Percentiles rank a stretch among this genome's conserved stretches.
phyloP scores from a whole-genome alignment of 2,888 invertebrate species.

The Nomada ferruginata region DNA sequence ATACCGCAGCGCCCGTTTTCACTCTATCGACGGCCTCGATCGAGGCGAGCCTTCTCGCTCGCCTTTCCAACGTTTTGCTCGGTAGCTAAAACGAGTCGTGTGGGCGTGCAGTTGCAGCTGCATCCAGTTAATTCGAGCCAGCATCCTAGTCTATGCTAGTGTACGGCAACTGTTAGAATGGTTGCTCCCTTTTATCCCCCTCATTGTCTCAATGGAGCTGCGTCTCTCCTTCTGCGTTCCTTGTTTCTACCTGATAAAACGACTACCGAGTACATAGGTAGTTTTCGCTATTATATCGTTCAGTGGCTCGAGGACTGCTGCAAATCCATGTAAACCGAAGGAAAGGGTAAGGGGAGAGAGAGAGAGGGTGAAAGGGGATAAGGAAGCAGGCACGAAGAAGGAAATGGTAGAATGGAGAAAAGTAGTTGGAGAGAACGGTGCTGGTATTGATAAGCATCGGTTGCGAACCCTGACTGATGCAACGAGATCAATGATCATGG shows the following conservation, averaged over 20 bases:
- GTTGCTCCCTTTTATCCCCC: conserved; percentile 1
- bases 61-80: conserved; percentile 24
- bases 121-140: conserved; percentile 64
- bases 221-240: neutral
- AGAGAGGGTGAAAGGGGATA: neutral
- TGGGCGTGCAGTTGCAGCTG: conserved; percentile 63
- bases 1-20: conserved; percentile 35
- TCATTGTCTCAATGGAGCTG: neutral
- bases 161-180: conserved; percentile 23
- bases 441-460: conserved; percentile 16
- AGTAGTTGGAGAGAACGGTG: too few species aligned
- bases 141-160: conserved; percentile 24
- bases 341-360: neutral
- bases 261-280: conserved; percentile 33
- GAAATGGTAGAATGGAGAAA: neutral
- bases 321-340: conserved; percentile 41
- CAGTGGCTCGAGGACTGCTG: conserved; percentile 10
- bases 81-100: conserved; percentile 46
- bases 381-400: neutral
- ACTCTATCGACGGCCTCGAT: conserved; percentile 56
- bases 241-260: conserved; percentile 48
- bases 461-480: neutral
- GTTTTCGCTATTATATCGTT: conserved; percentile 54
- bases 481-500: neutral
- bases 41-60: conserved; percentile 8